Evolutionary conservation across 1,140 invertebrate genomes (phyloP), one percentile per base, ranked within the genome.

Genomic region (Drosophila micromelanica): DNA sequence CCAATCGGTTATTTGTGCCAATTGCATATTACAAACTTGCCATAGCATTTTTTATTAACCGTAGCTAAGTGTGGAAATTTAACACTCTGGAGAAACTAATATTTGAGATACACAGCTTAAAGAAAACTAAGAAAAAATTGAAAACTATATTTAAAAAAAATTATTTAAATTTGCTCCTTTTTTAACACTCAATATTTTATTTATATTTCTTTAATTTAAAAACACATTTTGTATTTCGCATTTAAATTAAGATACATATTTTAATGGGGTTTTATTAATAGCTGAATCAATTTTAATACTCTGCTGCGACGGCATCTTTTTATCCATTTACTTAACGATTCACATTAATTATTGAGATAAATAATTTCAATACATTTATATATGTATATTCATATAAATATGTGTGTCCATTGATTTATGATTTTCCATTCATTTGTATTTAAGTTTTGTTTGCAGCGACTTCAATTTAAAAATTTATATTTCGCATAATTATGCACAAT

Each of bases 181-280:
- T 65, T 76, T 13, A 85, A 85, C 69, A 85, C 75, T 49, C 61
- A 85, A 68, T 75, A 48, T 85, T 75, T 85, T 72, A 80, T 82
- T 67, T 48, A 45, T 77, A 72, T 67, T 49, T 76, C 40, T 46
- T 76, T 40, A 59, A 73, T 40, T 71, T 77, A 67, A 74, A 78
- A 74, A 84, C 64, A 46, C 55, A 49, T 63, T 75, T 17, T 49
- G 38, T 43, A 68, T 68, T 49, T 68, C 37, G 37, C 52, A 61
- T 45, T 55, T 23, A 57, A 72, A 49, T 65, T 20, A 54, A 64
- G 45, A 42, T 63, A 45, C 54, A 13, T 63, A 62, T 51, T 57
- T 72, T 45, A 38, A 49, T 59, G 54, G 32, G 35, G 54, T 48
- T 78, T 48, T 43, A 59, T 27, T 54, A 30, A 60, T 37, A 23